Evolutionary conservation across 2,888 invertebrate genomes (phyloP), one percentile per base, ranked within the genome.

Genomic region (Noctuana brunneofusca): DNA sequence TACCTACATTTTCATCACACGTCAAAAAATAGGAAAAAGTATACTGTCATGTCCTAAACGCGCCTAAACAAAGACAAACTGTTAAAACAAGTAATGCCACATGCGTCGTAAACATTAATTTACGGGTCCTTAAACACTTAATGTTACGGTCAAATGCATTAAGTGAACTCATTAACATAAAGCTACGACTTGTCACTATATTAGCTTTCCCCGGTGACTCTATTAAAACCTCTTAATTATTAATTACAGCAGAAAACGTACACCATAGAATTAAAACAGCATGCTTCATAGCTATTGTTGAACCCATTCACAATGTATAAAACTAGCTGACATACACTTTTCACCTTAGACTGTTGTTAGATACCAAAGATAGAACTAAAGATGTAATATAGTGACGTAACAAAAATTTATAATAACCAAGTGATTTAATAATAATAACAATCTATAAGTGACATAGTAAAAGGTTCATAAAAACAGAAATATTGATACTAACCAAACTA

Each of bases 241-340:
- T 63, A 65, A 71, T 71, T 72, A 68, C 56, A 60, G 62, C 58
- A 64, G 63, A 65, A 70, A 24, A 27, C 16, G 67, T 65, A 59
- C 67, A 49, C 60, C 63, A 53, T 65, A 68, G 65, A 69, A 79
- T 81, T 81, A 80, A 75, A 73, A 68, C 64, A 74, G 66, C 71
- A 81, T 76, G 83, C 81, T 76, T 80, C 75, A 83, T 82, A 78
- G 76, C 75, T 66, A 72, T 35, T n/a, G 35, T 68, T 78, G 83
- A 64, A 76, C 86, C 78, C 79, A 73, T 80, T 32, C 66, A 59
- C 43, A 27, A 20, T 48, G 69, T 86, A 87, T 87, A 88, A 80
- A 88, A 84, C 75, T 66, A 66, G 35, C 20, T 32, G 35, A 48
- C 41, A 27, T 46, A 8, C 8, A 3, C 14, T 22, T 18, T 50